Evolutionary conservation across 1,140 invertebrate species (phyloP).

Genomic region (Drosophila subobscura): DNA sequence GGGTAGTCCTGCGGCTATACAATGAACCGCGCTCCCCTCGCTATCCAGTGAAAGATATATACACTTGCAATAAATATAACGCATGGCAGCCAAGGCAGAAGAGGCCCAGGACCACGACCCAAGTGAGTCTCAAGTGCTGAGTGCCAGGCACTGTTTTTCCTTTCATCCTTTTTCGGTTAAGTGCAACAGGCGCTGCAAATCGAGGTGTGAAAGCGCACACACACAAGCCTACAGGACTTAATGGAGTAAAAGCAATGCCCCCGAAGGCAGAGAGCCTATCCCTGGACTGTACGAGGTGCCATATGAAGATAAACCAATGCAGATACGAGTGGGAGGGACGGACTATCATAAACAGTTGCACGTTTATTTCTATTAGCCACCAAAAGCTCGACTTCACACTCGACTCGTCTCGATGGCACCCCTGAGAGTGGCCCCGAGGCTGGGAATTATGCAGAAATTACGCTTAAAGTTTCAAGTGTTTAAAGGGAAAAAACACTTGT

Average conservation of each 20-base stretch:
- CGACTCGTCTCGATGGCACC: conserved; percentile 44
- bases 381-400: background rate
- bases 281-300: too few species aligned
- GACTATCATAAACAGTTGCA: conserved; percentile 18
- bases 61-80: conserved; percentile 46
- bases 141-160: conserved; percentile 36
- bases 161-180: conserved; percentile 26
- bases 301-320: background rate
- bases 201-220: conserved; percentile 42
- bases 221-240: background rate
- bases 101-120: conserved; percentile 4
- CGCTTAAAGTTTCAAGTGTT: conserved; percentile 69
- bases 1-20: too few species aligned
- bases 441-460: conserved; percentile 69
- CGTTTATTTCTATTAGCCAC: conserved; percentile 66
- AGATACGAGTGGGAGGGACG: background rate
- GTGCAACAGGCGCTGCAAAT: conserved; percentile 56
- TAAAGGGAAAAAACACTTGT: conserved; percentile 42
- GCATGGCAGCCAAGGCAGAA: conserved; percentile 20
- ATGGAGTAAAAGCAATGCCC: conserved; percentile 18
- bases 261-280: background rate
- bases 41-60: conserved; percentile 1
- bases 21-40: too few species aligned
- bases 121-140: conserved; percentile 74
- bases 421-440: conserved; percentile 24